Base-by-base conservation (phyloP, 2,888 invertebrate genomes). In the Andrena chrysosceles region DNA sequence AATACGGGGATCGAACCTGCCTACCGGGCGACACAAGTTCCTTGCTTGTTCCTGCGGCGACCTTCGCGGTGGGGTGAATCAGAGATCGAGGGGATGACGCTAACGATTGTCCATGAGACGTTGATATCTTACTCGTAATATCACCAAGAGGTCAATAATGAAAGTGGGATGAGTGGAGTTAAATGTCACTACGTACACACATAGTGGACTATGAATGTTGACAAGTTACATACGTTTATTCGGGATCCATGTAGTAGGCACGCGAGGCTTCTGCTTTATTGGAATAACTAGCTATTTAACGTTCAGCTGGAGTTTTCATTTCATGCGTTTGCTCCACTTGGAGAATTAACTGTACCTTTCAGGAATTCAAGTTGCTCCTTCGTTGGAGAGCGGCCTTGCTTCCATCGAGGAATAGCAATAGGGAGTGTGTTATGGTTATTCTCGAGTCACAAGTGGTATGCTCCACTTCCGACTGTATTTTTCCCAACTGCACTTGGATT, bases 1-100 rank as follows among this genome's bases (percentile, higher is more conserved):
- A 92, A 91, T 92, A 89, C 86, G 62, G 75, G 83, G 81, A 89
- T 87, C 87, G 89, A 88, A 88, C 84, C 78, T 83, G 86, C 81
- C 81, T 64, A 73, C 70, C 60, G 56, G 16, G n/a, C 83, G 72
- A 83, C 81, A 69, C 59, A 23, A 77, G 75, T 76, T 60, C 77
- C 77, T 79, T 68, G 75, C 76, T 79, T 81, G 81, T 83, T 66
- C 78, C 77, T 70, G 56, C 33, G 71, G 70, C 73, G 64, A 77
- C 70, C 62, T 69, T 33, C 49, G 62, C 7, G 26, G 56, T 13
- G 31, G 26, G 52, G 67, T n/a, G 62, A 35, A 62, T 33, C 16
- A 35, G 33, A 13, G 16, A 33, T 5, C 66, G 59, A 8, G 31
- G n/a, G 42, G 20, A 13, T 29, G 26, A 42, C n/a, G 10, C 42